Evolutionary conservation across 2,797 vertebrate species (phyloP).

Genomic region (Trachurus trachurus): DNA sequence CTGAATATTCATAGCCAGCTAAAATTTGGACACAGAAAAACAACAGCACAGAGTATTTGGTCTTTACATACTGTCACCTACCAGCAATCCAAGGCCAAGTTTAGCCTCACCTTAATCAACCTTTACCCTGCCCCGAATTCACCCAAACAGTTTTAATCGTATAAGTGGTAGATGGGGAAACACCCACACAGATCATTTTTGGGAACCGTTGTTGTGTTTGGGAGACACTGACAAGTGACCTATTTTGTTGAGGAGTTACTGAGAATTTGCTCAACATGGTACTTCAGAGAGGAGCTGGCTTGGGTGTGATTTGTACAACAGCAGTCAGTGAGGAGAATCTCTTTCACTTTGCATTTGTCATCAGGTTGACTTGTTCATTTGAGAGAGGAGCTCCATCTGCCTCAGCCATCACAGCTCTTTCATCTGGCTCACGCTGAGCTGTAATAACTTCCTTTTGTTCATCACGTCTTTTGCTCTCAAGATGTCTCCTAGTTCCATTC

Average conservation of each 20-base stretch:
- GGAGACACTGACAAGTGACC: neutral
- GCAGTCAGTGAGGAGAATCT: conserved; percentile 19
- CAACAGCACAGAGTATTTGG: neutral
- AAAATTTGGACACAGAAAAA: neutral
- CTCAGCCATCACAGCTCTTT: conserved; percentile 57
- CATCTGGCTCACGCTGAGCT: conserved; percentile 61
- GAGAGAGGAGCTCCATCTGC: conserved; percentile 59
- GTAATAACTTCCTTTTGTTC: conserved; percentile 66
- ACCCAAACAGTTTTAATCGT: neutral
- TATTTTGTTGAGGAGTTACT: conserved; percentile 13
- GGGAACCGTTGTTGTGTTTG: neutral
- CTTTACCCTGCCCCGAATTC: neutral
- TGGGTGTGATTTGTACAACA: conserved; percentile 11
- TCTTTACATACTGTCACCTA: neutral
- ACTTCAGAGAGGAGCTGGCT: conserved; percentile 22
- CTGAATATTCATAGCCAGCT: neutral
- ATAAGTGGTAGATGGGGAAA: neutral
- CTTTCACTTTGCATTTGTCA: conserved; percentile 56
- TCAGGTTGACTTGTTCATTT: conserved; percentile 62
- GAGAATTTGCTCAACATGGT: conserved; percentile 4
- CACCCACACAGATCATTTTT: neutral
- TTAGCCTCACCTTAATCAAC: neutral
- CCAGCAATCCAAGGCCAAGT: neutral
- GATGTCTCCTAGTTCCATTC: conserved; percentile 20
- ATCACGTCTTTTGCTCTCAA: conserved; percentile 33